A percentile compares a stretch with the other conserved stretches of the same genome.
These are phyloP conservation scores for Nephrotoma guestfalica DNA, from an alignment of 2,888 invertebrate genomes.

Conservation along the genomic window DNA sequence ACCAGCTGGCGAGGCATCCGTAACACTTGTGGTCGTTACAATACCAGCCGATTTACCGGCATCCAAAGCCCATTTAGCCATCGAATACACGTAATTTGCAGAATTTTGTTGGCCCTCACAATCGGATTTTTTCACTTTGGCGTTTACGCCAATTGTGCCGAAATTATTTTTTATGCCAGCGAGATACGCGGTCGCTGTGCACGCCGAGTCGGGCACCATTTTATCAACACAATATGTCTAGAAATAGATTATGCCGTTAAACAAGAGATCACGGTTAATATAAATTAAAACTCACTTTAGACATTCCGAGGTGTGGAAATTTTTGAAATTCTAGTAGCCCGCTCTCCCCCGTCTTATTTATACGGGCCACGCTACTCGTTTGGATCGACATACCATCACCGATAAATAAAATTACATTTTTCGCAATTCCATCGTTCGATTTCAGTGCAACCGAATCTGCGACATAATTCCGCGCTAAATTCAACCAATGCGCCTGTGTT, in stretches of 20 bases:
- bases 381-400: constrained; percentile 59
- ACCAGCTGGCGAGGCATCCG: constrained; percentile 63
- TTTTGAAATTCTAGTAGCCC: constrained; percentile 42
- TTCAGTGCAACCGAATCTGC: background rate
- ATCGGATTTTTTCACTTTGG: constrained; percentile 43
- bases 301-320: constrained; percentile 41
- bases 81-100: constrained; percentile 45
- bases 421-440: constrained; percentile 37
- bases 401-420: constrained; percentile 67
- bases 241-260: background rate
- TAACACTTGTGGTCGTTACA: constrained; percentile 65
- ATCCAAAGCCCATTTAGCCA: constrained; percentile 56
- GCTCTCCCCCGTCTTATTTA: constrained; percentile 51
- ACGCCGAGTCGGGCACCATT: constrained; percentile 73
- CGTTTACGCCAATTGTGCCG: constrained; percentile 59
- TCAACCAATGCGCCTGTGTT: background rate
- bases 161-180: constrained; percentile 64
- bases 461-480: background rate
- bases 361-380: constrained; percentile 49
- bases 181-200: constrained; percentile 66
- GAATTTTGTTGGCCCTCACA: constrained; percentile 43
- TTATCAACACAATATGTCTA: constrained; percentile 62
- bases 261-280: too few species aligned
- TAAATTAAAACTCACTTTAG: background rate
- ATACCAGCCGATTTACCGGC: constrained; percentile 46